phyloP scores from a whole-genome alignment of 23 tunicate genomes.

The Styela clava region DNA sequence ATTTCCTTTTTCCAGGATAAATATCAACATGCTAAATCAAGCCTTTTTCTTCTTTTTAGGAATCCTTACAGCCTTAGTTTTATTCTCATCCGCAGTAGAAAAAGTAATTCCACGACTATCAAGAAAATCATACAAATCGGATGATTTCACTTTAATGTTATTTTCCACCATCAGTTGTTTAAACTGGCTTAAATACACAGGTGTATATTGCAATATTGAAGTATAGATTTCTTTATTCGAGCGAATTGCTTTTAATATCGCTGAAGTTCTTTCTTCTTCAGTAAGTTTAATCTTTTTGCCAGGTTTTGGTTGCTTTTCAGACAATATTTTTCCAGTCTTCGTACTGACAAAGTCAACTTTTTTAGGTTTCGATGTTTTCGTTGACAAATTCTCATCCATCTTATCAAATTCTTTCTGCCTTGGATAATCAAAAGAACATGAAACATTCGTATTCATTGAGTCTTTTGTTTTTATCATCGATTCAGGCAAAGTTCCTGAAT shows the following conservation, averaged over 20 bases:
- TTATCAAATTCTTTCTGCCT: too few species aligned
- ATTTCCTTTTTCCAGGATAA: too few species aligned
- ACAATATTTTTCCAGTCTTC: background rate
- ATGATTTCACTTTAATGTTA: background rate
- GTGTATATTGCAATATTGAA: background rate
- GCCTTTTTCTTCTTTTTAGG: background rate
- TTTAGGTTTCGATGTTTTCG: background rate
- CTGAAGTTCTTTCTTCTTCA: background rate
- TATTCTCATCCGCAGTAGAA: slow-evolving; percentile 30
- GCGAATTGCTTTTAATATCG: slow-evolving; percentile 2
- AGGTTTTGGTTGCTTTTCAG: background rate
- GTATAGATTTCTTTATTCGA: slow-evolving; percentile 1
- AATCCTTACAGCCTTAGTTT: background rate
- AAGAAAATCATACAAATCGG: slow-evolving; percentile 6
- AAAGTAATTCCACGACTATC: slow-evolving; percentile 22
- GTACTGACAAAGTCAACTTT: background rate
- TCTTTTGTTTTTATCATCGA: background rate
- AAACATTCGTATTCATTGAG: background rate
- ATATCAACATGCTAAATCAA: too few species aligned
- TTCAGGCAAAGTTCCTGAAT: background rate
- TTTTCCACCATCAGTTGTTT: slow-evolving; percentile 13
- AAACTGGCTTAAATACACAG: slow-evolving; percentile 25
- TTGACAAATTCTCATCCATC: background rate
- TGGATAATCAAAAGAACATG: background rate
- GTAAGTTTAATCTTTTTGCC: background rate